Evolutionary conservation across 2,113 vertebrate species (phyloP).

Genomic region (Zosterops borbonicus): DNA sequence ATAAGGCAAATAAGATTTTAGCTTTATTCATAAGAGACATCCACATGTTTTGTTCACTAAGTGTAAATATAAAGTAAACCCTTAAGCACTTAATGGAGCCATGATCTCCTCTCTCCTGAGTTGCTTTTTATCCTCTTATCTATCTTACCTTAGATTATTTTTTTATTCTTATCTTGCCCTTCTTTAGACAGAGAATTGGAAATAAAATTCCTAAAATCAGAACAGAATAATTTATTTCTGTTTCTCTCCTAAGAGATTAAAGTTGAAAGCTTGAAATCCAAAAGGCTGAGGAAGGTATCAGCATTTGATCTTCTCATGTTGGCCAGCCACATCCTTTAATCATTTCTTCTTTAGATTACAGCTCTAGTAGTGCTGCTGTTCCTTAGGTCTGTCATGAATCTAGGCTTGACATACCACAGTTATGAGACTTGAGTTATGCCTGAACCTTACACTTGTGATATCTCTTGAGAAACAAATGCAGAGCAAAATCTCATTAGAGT

Average conservation of each 20-base stretch:
- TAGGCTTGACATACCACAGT: background rate
- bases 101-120: background rate
- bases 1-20: background rate
- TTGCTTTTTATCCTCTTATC: background rate
- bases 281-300: background rate
- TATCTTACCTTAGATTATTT: background rate
- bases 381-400: background rate
- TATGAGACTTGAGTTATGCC: background rate
- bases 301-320: background rate
- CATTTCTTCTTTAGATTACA: background rate
- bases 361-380: background rate
- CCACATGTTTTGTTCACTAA: background rate
- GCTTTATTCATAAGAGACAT: background rate
- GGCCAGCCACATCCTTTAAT: background rate
- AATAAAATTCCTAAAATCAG: background rate
- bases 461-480: background rate
- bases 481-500: background rate
- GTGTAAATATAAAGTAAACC: background rate
- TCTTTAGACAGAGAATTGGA: background rate
- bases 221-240: background rate
- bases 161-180: background rate
- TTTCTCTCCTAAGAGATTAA: background rate
- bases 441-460: background rate
- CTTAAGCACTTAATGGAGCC: background rate
- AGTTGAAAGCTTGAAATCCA: background rate